Conservation (phyloP, 1,140 invertebrate species). For the Bombyx mandarina region DNA sequence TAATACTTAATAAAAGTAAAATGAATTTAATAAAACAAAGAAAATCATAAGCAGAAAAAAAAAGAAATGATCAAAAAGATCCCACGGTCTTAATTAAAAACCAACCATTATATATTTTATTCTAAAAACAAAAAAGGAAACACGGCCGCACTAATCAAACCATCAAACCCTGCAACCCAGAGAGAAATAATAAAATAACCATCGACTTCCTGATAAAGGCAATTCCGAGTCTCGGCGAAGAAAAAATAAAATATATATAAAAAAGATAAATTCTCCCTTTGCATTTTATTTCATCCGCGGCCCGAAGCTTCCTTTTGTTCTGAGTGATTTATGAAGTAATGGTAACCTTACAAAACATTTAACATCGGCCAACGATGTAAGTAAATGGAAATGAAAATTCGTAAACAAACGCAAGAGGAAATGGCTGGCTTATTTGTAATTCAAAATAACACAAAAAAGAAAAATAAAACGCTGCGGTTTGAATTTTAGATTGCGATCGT, state of each 20-base stretch:
- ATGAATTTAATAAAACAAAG: neutral
- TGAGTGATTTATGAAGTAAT: slow-evolving; percentile 52
- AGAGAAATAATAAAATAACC: slow-evolving; percentile 13
- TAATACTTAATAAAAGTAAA: neutral
- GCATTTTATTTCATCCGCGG: slow-evolving; percentile 41
- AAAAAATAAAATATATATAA: slow-evolving; percentile 20
- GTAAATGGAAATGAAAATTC: slow-evolving; percentile 24
- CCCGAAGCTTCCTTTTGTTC: slow-evolving; percentile 39
- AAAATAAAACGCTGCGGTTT: too few relatives aligned
- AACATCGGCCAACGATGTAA: slow-evolving; percentile 37
- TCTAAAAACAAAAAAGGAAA: too few relatives aligned
- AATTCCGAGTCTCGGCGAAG: slow-evolving; percentile 24
- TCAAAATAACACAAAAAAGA: too few relatives aligned
- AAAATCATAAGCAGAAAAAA: neutral
- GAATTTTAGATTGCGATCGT: too few relatives aligned
- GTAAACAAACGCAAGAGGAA: slow-evolving; percentile 17
- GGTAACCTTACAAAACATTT: slow-evolving; percentile 48
- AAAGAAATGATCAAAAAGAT: neutral
- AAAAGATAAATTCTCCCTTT: slow-evolving; percentile 48
- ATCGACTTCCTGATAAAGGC: slow-evolving; percentile 37
- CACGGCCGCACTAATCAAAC: neutral
- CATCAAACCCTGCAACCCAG: slow-evolving; percentile 3
- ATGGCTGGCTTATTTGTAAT: neutral
- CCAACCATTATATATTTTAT: too few relatives aligned
- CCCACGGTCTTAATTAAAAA: too few relatives aligned